Conservation (phyloP, 2,797 vertebrate genomes). For the Chloroceryle amazona region DNA sequence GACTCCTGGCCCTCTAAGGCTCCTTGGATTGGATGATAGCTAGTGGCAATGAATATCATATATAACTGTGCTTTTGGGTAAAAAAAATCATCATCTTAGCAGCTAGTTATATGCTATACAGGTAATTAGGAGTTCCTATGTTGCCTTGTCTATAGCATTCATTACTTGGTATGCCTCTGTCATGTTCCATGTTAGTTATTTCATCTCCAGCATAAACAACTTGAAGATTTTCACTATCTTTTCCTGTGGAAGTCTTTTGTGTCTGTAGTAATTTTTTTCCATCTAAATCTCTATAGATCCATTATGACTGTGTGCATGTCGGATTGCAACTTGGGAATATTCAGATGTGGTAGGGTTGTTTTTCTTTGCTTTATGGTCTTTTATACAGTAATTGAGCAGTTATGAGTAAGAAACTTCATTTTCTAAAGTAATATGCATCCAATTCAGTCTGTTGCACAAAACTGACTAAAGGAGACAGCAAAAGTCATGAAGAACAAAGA, state of each 20-base stretch:
- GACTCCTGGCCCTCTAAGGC: not conserved
- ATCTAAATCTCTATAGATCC: not conserved
- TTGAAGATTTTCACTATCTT: not conserved
- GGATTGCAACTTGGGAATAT: not conserved
- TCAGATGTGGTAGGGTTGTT: not conserved
- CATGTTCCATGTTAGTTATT: not conserved
- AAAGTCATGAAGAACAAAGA: not conserved
- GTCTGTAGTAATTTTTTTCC: not conserved
- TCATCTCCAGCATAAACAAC: not conserved
- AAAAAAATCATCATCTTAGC: not conserved
- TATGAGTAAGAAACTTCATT: not conserved
- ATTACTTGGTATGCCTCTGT: not conserved
- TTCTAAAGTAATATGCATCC: not conserved
- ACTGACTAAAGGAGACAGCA: not conserved
- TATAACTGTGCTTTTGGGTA: constrained; percentile 22
- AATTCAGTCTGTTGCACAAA: not conserved
- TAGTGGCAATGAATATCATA: not conserved
- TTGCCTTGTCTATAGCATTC: not conserved
- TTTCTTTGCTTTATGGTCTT: not conserved
- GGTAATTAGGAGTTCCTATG: not conserved
- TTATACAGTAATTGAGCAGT: not conserved
- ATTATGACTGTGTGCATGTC: not conserved
- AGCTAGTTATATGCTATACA: not conserved
- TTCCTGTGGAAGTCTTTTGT: not conserved
- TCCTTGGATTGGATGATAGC: not conserved